These are phyloP conservation scores for Eulemur albifrons DNA, from an alignment of 2,797 vertebrate genomes.

Conservation along the genomic window DNA sequence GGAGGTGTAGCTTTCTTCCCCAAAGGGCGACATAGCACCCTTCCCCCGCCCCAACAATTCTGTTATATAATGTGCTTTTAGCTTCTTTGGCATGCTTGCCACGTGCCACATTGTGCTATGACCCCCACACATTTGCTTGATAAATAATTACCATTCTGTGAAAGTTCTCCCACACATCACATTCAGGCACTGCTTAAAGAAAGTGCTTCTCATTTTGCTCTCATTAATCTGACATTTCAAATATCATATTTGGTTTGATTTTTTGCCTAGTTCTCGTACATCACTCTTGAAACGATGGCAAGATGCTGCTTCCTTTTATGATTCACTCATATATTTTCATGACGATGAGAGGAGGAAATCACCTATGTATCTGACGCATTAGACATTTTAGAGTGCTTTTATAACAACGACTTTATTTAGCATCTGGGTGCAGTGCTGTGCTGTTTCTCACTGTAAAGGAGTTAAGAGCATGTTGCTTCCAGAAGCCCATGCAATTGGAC, in stretches of 20 bases:
- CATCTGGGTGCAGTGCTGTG: not conserved
- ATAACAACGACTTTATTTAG: not conserved
- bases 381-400: not conserved
- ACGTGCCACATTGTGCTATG: not conserved
- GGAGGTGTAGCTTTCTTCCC: not conserved
- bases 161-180: not conserved
- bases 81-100: not conserved
- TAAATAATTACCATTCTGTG: conserved; percentile 28
- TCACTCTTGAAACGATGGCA: not conserved
- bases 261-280: not conserved
- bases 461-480: not conserved
- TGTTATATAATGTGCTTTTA: not conserved
- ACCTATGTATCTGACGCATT: not conserved
- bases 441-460: not conserved
- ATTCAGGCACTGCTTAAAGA: conserved; percentile 30
- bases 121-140: not conserved
- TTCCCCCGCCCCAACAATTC: not conserved
- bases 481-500: not conserved
- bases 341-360: not conserved
- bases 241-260: not conserved
- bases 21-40: not conserved
- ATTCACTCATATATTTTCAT: not conserved
- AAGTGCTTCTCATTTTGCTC: conserved; percentile 1
- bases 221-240: conserved; percentile 10
- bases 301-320: not conserved